A percentile compares a stretch with the other conserved stretches of the same genome.
Conservation (phyloP, 1,140 invertebrate genomes). For the Drosophila lacertosa region DNA sequence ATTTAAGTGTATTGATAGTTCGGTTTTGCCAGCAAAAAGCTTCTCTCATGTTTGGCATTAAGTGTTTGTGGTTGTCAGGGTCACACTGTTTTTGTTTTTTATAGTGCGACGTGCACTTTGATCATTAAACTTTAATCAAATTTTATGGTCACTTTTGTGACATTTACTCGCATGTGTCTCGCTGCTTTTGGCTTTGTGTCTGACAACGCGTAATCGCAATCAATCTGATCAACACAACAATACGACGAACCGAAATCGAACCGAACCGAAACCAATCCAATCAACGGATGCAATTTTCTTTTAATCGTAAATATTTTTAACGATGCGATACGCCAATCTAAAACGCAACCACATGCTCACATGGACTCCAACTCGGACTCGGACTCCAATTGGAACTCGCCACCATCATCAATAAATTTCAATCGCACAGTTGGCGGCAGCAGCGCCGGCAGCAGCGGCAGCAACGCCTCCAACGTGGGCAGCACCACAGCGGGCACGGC, state of each 20-base stretch:
- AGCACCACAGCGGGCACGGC: conserved; percentile 67
- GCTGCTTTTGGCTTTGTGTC: conserved; percentile 37
- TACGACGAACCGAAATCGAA: conserved; percentile 40
- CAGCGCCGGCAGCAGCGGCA: conserved; percentile 73
- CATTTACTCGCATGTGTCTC: conserved; percentile 68
- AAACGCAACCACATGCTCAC: conserved; percentile 55
- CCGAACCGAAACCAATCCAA: conserved; percentile 63
- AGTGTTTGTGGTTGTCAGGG: conserved; percentile 2
- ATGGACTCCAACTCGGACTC: conserved; percentile 15
- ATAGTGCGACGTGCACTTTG: conserved; percentile 51
- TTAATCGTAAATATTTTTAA: conserved; percentile 83
- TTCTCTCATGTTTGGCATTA: too few relatives aligned
- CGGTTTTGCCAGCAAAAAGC: too few relatives aligned
- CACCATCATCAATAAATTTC: conserved; percentile 75
- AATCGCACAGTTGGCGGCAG: conserved; percentile 78
- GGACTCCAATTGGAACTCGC: conserved; percentile 20
- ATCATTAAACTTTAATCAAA: conserved; percentile 77
- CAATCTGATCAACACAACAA: conserved; percentile 78
- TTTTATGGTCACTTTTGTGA: conserved; percentile 69
- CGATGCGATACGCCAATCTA: conserved; percentile 67
- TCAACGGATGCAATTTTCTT: conserved; percentile 81
- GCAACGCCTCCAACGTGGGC: conserved; percentile 73
- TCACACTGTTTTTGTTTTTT: conserved; percentile 49
- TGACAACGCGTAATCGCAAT: conserved; percentile 67
- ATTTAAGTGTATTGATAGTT: not conserved